Evolutionary conservation across 92 coral and sea anemone genomes (phyloP), one percentile per base, ranked within the genome.

Genomic region (Epizoanthus rinbou): DNA sequence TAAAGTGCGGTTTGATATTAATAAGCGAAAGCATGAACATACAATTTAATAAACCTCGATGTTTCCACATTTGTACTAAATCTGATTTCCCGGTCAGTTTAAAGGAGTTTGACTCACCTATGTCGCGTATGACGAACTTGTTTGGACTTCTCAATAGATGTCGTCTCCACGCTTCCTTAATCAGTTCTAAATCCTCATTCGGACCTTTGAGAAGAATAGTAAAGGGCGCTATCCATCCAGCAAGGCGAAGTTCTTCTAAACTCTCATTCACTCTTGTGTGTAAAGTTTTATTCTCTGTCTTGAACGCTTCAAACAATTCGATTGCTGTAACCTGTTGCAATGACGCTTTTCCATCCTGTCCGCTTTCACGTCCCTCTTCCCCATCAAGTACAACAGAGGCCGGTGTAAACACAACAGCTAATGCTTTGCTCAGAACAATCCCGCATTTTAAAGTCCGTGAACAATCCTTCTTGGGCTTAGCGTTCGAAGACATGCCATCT

Each of bases 131-230:
- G 53, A 78, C 56, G 63, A 92, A 94, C 59, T 81, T 84, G 37
- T 69, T 64, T 0, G 99, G 99, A 71, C 97, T 91, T 69, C 98
- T 94, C 57, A 97, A 86, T 87, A 94, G 92, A 64, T 94, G 91
- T 37, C 98, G 88, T 39, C 92, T 87, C 99, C 99, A 97, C 7
- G 98, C 94, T 64, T 94, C 97, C 73, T 84, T 89, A 31, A 97
- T 84, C 72, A 93, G 84, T 21, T 97, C 93, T 72, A 97, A 69
- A 19, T 97, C 99, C 73, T 97, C 99, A 39, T 81, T 84, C 3
- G 99, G 95, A 13, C 99, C 99, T 70, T 94, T 95, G 90, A 94
- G 85, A 39, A 97, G 87, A 81, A 97, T 85, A 0, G 99, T 97
- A 35, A 54, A 90, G 8, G 99, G 99, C 53, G 89, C 90, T 25